Conservation (phyloP, 2,797 vertebrate genomes). For the Caiman crocodilus region DNA sequence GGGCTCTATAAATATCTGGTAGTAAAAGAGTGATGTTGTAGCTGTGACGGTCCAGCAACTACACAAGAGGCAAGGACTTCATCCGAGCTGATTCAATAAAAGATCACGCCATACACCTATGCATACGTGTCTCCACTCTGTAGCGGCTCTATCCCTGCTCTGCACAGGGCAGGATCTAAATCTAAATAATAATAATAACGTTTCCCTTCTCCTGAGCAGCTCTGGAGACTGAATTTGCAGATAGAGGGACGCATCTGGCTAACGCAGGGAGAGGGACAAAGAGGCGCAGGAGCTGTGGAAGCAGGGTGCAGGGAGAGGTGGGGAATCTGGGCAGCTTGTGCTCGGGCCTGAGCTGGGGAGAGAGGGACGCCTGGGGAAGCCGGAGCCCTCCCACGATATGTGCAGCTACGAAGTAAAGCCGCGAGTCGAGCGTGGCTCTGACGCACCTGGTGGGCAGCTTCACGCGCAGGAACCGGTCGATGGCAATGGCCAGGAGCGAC, state of each 20-base stretch:
- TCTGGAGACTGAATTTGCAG: conserved; percentile 83
- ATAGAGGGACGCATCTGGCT: conserved; percentile 87
- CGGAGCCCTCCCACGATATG: too few relatives aligned
- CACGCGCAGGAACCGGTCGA: conserved; percentile 85
- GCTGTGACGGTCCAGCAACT: too few relatives aligned
- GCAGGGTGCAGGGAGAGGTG: background rate
- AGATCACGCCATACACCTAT: too few relatives aligned
- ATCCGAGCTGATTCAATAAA: too few relatives aligned
- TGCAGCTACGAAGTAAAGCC: too few relatives aligned
- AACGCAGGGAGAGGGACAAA: conserved; percentile 90
- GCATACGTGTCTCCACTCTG: too few relatives aligned
- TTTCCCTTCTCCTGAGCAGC: conserved; percentile 62
- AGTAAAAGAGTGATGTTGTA: too few relatives aligned
- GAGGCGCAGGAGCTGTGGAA: conserved; percentile 74
- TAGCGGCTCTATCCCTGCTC: too few relatives aligned
- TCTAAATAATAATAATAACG: too few relatives aligned
- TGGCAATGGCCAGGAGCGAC: conserved; percentile 84
- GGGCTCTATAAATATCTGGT: background rate
- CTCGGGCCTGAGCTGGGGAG: background rate
- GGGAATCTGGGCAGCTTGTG: background rate
- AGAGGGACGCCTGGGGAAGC: background rate
- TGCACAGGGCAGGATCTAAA: too few relatives aligned
- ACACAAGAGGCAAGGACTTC: too few relatives aligned
- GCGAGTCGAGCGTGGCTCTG: conserved; percentile 18
- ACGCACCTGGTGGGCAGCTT: conserved; percentile 80